Base-by-base conservation (phyloP, 2,888 invertebrate species). In the Meandrusa payeni region DNA sequence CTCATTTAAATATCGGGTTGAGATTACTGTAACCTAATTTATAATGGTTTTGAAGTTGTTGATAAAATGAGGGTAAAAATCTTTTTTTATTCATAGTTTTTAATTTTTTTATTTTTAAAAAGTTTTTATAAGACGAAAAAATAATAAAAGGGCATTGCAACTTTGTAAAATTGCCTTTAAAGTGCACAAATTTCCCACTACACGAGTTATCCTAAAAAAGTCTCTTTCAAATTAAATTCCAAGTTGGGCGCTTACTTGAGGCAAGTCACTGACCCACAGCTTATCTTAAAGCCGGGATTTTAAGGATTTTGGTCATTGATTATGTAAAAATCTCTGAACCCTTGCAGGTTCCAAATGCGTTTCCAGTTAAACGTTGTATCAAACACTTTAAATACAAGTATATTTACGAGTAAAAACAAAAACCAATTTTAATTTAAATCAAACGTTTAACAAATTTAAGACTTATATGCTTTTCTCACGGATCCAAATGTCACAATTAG, bases 1-100 rank as follows among this genome's bases (percentile, higher is more conserved):
- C 47, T 52, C 24, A 52, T 51, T 48, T 46, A 41, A 50, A 52
- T 50, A 47, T 32, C 40, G 42, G 31, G 41, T 46, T 43, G 36
- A 44, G 34, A 45, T 37, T 44, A 38, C 10, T 39, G 26, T 37
- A 15, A 26, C 37, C 7, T 23, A 36, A 26, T 41, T 33, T 11
- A 10, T 9, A 17, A 26, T 29, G 24, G 11, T 11, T 9, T 37
- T 26, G 31, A 20, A 26, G 9, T 32, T 32, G 5, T 1, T 20
- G 19, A 37, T 38, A 26, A 26, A 32, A 15, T 17, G 9, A 4
- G 1, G 13, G 1, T n/a, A n/a, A n/a, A n/a, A n/a, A n/a, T n/a
- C n/a, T n/a, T n/a, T n/a, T n/a, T n/a, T n/a, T n/a, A n/a, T n/a
- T n/a, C n/a, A n/a, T n/a, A n/a, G n/a, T n/a, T n/a, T n/a, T n/a